Base-by-base conservation (phyloP, 2,797 vertebrate genomes). In the Melanotaenia nigrans region DNA sequence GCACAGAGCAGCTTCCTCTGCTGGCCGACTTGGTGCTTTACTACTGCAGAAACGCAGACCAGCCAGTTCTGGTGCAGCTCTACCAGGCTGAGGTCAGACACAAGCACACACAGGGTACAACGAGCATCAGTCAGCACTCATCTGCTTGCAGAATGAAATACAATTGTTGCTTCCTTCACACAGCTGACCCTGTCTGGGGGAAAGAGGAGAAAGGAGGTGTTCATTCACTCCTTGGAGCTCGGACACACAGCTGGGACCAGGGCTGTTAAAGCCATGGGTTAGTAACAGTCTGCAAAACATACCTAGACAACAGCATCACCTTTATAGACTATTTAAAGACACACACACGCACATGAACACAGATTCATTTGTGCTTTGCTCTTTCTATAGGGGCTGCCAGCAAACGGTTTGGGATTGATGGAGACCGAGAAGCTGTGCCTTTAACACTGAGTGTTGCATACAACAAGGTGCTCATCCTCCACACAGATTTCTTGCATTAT, bases 21-120 rank as follows among this genome's bases (percentile, higher is more conserved):
- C 91, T 99, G 89, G 96, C 96, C 0, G 97, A 99, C 86, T 91
- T 99, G 95, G 94, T 99, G 66, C 95, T 98, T 13, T 99, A 99
- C 76, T 99, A 99, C 78, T 98, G 96, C 73, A 95, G 97, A 66
- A 94, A 97, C 0, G 97, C 97, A 0, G 84, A 93, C 0, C 93
- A 94, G 22, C 96, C 96, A 0, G 84, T 97, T 65, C 94, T 99
- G 72, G 85, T 99, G 79, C 97, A 97, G 89, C 95, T 99, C 75
- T 99, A 98, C 87, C 96, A 96, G 89, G 95, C 95, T 0, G 96
- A 99, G 96, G 97, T 99, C 77, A 89, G 85, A 7, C 68, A 38
- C 20, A 40, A n/a, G 54, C 47, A 61, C 47, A 63, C 57, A 69
- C 33, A 65, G 28, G 24, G 49, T 61, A 56, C 40, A 32, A 1